These are phyloP conservation scores for Pantherophis alleghaniensis DNA, from an alignment of 2,797 vertebrate genomes.

Conservation along the genomic window DNA sequence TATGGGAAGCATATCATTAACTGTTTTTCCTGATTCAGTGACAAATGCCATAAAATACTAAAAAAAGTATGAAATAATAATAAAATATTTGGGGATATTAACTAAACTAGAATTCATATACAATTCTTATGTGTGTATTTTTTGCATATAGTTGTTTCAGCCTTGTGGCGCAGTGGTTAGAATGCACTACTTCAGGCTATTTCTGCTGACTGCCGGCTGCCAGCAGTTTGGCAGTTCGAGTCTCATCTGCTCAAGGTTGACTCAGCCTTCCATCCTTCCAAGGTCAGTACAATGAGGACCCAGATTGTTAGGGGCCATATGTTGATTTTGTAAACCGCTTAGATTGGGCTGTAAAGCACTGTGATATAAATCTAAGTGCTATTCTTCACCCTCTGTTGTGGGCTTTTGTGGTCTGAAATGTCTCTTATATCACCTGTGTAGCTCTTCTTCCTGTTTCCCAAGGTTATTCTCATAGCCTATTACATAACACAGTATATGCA, in stretches of 20 bases:
- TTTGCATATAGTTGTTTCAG: background rate
- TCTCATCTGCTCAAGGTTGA: too few relatives aligned
- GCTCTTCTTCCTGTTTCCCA: background rate
- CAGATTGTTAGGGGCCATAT: too few relatives aligned
- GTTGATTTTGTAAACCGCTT: too few relatives aligned
- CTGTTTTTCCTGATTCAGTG: background rate
- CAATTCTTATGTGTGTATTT: background rate
- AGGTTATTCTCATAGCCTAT: background rate
- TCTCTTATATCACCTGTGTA: background rate
- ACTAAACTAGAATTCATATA: background rate
- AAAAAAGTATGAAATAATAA: background rate
- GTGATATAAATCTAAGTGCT: too few relatives aligned
- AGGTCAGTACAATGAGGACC: too few relatives aligned
- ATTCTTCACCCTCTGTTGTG: background rate
- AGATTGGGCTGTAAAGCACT: too few relatives aligned
- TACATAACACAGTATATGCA: background rate
- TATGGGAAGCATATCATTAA: background rate
- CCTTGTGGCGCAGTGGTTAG: too few relatives aligned
- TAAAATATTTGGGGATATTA: background rate
- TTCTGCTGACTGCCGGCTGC: too few relatives aligned
- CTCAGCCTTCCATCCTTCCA: too few relatives aligned
- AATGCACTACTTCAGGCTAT: too few relatives aligned
- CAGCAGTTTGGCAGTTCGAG: too few relatives aligned
- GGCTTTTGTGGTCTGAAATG: background rate
- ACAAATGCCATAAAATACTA: background rate